Conservation (phyloP, 1,140 invertebrate species). For the Drosophila pachea region DNA sequence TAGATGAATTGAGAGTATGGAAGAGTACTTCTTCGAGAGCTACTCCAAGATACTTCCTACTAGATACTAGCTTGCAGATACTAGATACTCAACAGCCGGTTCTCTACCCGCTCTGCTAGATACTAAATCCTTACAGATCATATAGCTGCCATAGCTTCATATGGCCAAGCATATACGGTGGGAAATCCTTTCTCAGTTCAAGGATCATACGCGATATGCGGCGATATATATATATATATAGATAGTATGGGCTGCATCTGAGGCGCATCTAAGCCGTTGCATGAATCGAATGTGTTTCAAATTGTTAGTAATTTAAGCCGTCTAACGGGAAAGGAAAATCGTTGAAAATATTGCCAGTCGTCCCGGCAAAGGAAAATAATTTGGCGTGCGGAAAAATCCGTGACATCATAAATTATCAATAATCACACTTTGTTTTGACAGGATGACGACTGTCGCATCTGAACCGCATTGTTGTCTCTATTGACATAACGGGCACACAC, state of each 20-base stretch:
- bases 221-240: too few species aligned
- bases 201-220: too few species aligned
- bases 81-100: too few species aligned
- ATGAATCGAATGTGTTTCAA: background rate
- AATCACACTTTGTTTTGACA: constrained; percentile 78
- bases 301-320: constrained; percentile 16
- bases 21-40: too few species aligned
- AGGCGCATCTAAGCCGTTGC: background rate
- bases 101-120: too few species aligned
- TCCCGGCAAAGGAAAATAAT: constrained; percentile 57
- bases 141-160: too few species aligned
- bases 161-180: too few species aligned
- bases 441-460: constrained; percentile 69
- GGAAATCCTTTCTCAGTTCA: too few species aligned
- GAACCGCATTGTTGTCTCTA: constrained; percentile 67
- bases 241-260: too few species aligned
- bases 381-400: constrained; percentile 60
- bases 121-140: background rate
- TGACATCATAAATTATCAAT: constrained; percentile 79
- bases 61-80: too few species aligned
- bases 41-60: too few species aligned
- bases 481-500: constrained; percentile 44
- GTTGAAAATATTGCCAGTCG: constrained; percentile 30
- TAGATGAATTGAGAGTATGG: too few species aligned
- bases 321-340: constrained; percentile 17